Evolutionary conservation across 1,140 invertebrate genomes (phyloP), one percentile per base, ranked within the genome.

Genomic region (Cecropterus lyciades): DNA sequence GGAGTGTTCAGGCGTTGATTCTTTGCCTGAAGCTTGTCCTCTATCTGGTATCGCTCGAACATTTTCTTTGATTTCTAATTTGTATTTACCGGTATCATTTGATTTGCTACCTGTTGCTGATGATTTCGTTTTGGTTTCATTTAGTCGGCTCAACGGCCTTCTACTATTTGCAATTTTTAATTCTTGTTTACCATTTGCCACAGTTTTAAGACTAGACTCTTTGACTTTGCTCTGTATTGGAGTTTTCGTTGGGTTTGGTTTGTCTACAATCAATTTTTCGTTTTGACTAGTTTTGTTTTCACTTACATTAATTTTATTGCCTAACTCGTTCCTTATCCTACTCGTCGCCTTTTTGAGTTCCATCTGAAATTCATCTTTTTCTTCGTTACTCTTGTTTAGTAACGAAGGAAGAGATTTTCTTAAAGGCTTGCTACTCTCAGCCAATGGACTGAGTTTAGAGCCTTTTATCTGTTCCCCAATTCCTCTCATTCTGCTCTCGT

Each of bases 291-390:
- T 81, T 87, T 85, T 91, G 68, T 75, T 91, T 79, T 84, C 85
- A 82, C 80, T 89, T 75, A 87, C 55, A 83, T 80, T 89, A 83
- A 81, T 70, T 84, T 84, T 91, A 91, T 64, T 84, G 60, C 80
- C 84, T 87, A 92, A 79, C 66, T 92, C 86, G 67, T 91, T 93
- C 68, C 94, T 93, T 67, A 95, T 93, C 79, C 93, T 94, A 84
- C 92, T 92, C 46, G 95, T 95, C 16, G 93, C 94, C 79, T 95
- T 94, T 82, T 94, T 93, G 24, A 95, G 82, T 84, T 96, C 95
- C 17, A 93, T 93, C 87, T 95, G 94, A 87, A 95, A 95, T 85
- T 96, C 94, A 49, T 94, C 94, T 70, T 94, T 94, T 81, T 94
- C 94, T 80, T 94, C 91, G 81, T 93, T 94, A 73, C 93, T 92